Evolutionary conservation across 2,113 vertebrate genomes (phyloP).

Genomic region (Rhodinocichla rosea): DNA sequence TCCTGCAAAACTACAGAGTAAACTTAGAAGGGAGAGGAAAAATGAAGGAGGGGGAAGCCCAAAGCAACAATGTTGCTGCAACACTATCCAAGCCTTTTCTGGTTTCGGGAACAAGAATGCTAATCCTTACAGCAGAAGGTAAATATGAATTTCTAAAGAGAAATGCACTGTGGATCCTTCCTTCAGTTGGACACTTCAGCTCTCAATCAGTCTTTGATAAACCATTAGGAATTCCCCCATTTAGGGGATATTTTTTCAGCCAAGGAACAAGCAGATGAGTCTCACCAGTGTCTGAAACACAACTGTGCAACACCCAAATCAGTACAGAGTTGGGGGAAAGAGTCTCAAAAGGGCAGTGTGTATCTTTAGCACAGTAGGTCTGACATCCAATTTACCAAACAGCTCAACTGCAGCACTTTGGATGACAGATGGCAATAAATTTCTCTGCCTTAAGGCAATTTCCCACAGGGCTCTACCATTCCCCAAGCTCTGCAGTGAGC

Average conservation of each 20-base stretch:
- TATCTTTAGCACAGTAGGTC: background rate
- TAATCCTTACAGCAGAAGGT: background rate
- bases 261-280: background rate
- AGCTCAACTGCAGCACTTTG: background rate
- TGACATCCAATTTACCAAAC: background rate
- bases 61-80: background rate
- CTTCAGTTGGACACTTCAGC: background rate
- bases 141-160: background rate
- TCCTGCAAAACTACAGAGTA: background rate
- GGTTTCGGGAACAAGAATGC: background rate
- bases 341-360: background rate
- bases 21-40: background rate
- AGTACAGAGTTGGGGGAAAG: background rate
- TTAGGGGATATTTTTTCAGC: background rate
- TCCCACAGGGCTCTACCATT: accelerated
- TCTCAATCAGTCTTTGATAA: background rate
- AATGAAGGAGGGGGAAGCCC: background rate
- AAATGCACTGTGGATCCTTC: background rate
- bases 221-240: background rate
- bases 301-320: background rate
- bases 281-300: background rate
- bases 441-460: background rate
- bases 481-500: background rate
- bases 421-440: background rate
- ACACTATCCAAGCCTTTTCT: background rate